Base-by-base conservation (phyloP, 2,888 invertebrate genomes). In the Cepaea hortensis region DNA sequence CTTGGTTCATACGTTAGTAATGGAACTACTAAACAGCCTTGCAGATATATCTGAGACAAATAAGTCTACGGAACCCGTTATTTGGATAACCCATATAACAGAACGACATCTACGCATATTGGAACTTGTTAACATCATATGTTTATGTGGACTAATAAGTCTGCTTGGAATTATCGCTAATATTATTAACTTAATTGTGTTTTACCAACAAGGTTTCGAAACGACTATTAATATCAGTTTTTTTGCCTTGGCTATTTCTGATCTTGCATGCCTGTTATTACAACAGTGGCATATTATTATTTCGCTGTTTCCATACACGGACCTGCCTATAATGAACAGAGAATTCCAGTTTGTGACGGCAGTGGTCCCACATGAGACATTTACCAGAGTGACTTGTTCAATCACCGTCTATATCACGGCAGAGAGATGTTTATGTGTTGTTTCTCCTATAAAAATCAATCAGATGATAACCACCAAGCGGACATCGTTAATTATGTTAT, bases 221-320 rank as follows among this genome's bases (percentile, higher is more conserved):
- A 55, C 46, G 5, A 65, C 85, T 3, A 70, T 85, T n/a, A 85
- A 85, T 70, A 85, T 85, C 23, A 79, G 79, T 15, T 70, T 85
- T 50, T 62, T 79, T 15, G 62, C 50, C 20, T 11, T 85, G 55
- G 85, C 85, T 9, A 23, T 85, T 4, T 77, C 85, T 18, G 85
- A 85, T 55, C 77, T 85, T 0, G 48, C 68, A 15, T 68, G 79
- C 23, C 68, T 85, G 6, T 4, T 65, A 4, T 23, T 35, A 13
- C 81, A 61, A 35, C 48, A 61, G 11, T 81, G 62, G 18, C 23
- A 35, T 3, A 81, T 23, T 23, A 23, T 81, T 23, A 62, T 55
- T 62, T 18, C 9, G 9, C 15, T n/a, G 0, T 6, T n/a, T 81
- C 3, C 7, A 1, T 3, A 61, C 62, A 61, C 70, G 15, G 85